A percentile compares a stretch with the other conserved stretches of the same genome.
Conservation (phyloP, 2,797 vertebrate genomes). For the Serranus cabrilla region DNA sequence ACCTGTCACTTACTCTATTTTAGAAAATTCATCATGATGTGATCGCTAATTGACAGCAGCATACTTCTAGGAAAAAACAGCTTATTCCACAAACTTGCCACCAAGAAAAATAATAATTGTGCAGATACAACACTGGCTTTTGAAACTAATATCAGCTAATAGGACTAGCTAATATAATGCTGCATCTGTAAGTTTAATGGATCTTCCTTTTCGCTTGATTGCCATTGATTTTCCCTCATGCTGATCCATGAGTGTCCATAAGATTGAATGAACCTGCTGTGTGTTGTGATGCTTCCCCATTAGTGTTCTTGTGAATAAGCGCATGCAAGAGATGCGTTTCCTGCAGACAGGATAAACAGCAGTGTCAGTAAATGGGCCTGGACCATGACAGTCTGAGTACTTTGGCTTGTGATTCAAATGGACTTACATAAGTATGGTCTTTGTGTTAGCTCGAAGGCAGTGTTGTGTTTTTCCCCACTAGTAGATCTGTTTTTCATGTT, state of each 20-base stretch:
- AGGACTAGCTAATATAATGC: neutral
- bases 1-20: neutral
- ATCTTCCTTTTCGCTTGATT: conserved; percentile 22
- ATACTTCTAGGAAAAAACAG: neutral
- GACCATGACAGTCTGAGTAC: conserved; percentile 20
- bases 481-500: conserved; percentile 11
- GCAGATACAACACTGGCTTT: neutral
- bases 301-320: conserved; percentile 36
- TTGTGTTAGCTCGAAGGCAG: neutral
- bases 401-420: conserved; percentile 39
- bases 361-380: conserved; percentile 47
- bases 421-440: conserved; percentile 6
- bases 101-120: neutral
- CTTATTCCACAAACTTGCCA: neutral
- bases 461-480: neutral
- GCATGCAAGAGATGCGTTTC: conserved; percentile 21
- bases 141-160: neutral
- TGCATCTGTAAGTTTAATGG: neutral
- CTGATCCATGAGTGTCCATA: conserved; percentile 26
- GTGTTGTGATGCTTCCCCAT: conserved; percentile 33
- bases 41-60: neutral
- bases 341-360: conserved; percentile 39
- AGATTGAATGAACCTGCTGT: conserved; percentile 29
- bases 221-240: conserved; percentile 30
- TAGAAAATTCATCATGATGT: neutral